Evolutionary conservation across 2,113 vertebrate genomes (phyloP).

Genomic region (Esox niger): DNA sequence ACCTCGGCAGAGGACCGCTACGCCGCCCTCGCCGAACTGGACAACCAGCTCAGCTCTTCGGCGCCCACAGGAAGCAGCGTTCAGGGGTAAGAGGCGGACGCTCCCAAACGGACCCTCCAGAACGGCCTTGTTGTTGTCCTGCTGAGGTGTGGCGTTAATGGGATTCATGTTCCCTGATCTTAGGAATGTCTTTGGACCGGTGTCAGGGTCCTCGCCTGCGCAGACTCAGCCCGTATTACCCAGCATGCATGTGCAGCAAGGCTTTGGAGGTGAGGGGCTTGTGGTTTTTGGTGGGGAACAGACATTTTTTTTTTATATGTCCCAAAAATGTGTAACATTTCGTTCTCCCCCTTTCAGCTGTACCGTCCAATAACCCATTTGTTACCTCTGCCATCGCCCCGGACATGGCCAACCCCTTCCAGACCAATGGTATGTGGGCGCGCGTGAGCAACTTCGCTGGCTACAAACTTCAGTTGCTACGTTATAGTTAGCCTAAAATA

Average conservation of each 20-base stretch:
- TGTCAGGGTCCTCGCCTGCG: conserved; percentile 80
- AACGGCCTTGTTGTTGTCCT: background rate
- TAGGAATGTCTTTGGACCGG: conserved; percentile 88
- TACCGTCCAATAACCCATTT: conserved; percentile 92
- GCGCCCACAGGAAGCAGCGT: conserved; percentile 74
- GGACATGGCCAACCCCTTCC: conserved; percentile 94
- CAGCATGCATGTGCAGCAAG: conserved; percentile 76
- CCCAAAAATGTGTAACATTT: background rate
- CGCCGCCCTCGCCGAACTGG: conserved; percentile 88
- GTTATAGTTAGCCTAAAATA: no score
- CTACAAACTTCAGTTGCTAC: no score
- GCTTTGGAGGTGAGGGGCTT: conserved; percentile 82
- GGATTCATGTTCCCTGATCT: conserved; percentile 9
- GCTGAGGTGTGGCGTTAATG: background rate
- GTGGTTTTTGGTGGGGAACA: no score
- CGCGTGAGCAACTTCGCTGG: no score
- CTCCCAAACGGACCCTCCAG: no score
- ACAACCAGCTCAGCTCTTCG: conserved; percentile 85
- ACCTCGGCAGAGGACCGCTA: conserved; percentile 83
- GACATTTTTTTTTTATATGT: no score
- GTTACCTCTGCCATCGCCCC: conserved; percentile 85
- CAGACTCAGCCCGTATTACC: conserved; percentile 82
- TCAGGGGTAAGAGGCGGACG: conserved; percentile 75
- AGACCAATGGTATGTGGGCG: conserved; percentile 86
- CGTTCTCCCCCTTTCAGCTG: conserved; percentile 69